These are phyloP conservation scores for Spea bombifrons DNA, from an alignment of 2,113 vertebrate genomes.

Conservation along the genomic window DNA sequence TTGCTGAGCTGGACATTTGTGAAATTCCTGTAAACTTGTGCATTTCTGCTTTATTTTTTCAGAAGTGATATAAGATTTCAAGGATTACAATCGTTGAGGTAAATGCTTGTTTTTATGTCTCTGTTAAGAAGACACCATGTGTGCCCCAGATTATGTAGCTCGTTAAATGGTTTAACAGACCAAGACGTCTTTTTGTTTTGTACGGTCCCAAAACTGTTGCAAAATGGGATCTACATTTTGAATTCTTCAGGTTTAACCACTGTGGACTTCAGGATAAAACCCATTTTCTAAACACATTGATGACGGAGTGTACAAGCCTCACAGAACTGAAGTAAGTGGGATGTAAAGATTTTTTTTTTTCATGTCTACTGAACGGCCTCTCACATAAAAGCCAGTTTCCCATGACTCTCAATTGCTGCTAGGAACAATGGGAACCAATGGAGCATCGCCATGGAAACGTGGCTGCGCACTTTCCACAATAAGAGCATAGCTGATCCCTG, in stretches of 20 bases:
- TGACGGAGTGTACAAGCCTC: conserved; percentile 61
- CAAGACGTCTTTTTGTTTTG: too few species aligned
- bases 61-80: neutral
- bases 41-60: neutral
- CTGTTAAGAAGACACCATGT: neutral
- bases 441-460: neutral
- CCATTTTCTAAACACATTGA: conserved; percentile 45
- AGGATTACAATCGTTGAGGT: conserved; percentile 14
- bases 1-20: neutral
- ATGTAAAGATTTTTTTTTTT: neutral
- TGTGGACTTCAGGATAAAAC: conserved; percentile 55
- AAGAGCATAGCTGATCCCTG: neutral
- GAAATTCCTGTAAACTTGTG: neutral
- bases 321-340: conserved; percentile 72
- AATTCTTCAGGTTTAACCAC: conserved; percentile 62
- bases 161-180: too few species aligned
- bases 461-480: neutral
- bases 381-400: neutral
- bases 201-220: neutral
- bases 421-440: neutral
- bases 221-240: neutral
- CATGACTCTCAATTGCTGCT: neutral
- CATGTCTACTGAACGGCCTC: neutral
- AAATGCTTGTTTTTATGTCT: neutral
- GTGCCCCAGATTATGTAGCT: neutral